Evolutionary conservation across 2,888 invertebrate genomes (phyloP).

Genomic region (Coenonympha glycerion): DNA sequence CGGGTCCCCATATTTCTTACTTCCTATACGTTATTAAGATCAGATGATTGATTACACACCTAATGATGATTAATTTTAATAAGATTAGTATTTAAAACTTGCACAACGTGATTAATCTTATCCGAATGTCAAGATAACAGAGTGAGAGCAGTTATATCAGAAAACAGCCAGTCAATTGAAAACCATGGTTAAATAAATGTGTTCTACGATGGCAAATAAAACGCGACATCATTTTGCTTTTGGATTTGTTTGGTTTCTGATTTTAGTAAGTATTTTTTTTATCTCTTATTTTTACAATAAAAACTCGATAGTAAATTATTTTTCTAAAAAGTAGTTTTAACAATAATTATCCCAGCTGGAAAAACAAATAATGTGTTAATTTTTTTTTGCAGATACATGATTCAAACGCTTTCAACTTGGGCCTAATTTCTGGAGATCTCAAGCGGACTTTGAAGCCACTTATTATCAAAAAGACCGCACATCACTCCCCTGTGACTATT

Average conservation of each 20-base stretch:
- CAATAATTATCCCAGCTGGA: too few relatives aligned
- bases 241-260: conserved; percentile 16
- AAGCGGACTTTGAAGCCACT: conserved; percentile 40
- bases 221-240: not conserved
- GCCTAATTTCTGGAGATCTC: conserved; percentile 44
- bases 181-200: conserved; percentile 1
- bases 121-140: conserved; percentile 23
- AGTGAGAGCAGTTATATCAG: conserved; percentile 8
- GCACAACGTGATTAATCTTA: conserved; percentile 37
- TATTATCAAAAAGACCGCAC: conserved; percentile 39
- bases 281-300: not conserved
- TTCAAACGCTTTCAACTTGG: conserved; percentile 35
- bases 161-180: conserved; percentile 24
- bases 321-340: too few relatives aligned
- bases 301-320: not conserved
- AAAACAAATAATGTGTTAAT: too few relatives aligned
- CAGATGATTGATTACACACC: not conserved
- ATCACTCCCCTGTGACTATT: conserved; percentile 44
- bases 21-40: not conserved
- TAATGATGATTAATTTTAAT: not conserved
- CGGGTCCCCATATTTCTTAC: too few relatives aligned
- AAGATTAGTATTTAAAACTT: conserved; percentile 26
- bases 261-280: conserved; percentile 30
- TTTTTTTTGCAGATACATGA: conserved; percentile 35
- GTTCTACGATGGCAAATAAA: conserved; percentile 6